Evolutionary conservation across 2,113 vertebrate genomes (phyloP).

Genomic region (Hypanus sabinus): DNA sequence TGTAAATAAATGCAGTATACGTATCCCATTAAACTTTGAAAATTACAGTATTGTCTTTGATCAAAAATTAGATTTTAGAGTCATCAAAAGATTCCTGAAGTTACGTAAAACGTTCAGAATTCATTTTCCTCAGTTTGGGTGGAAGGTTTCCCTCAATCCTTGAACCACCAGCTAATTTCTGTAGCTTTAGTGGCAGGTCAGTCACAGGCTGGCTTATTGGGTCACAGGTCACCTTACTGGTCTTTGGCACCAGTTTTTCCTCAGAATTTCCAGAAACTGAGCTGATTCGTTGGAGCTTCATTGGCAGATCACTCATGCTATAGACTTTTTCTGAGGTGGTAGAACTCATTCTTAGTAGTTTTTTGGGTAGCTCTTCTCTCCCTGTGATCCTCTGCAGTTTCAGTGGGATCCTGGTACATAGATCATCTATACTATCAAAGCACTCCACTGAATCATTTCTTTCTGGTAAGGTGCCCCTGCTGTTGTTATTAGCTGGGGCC

Average conservation of each 20-base stretch:
- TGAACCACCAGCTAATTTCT: slow-evolving; percentile 74
- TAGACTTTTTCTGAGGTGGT: slow-evolving; percentile 97
- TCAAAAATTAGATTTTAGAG: slow-evolving; percentile 52
- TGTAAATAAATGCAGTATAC: slow-evolving; percentile 41
- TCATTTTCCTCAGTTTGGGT: slow-evolving; percentile 96
- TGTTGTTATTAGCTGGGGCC: slow-evolving; percentile 87
- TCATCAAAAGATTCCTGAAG: slow-evolving; percentile 43
- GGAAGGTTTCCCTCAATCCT: slow-evolving; percentile 91
- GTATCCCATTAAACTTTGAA: slow-evolving; percentile 43
- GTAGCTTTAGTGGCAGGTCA: slow-evolving; percentile 93
- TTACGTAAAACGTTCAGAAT: slow-evolving; percentile 94
- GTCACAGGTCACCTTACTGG: slow-evolving; percentile 76
- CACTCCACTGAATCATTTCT: slow-evolving; percentile 87
- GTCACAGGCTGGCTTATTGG: slow-evolving; percentile 94
- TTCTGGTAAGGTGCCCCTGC: slow-evolving; percentile 58
- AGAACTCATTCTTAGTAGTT: slow-evolving; percentile 94
- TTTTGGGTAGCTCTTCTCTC: slow-evolving; percentile 87
- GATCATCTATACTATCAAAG: slow-evolving; percentile 83
- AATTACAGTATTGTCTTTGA: slow-evolving; percentile 47
- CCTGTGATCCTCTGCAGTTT: slow-evolving; percentile 97
- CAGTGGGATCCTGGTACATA: slow-evolving; percentile 77
- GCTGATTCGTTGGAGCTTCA: slow-evolving; percentile 97
- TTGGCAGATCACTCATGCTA: slow-evolving; percentile 89
- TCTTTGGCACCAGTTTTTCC: slow-evolving; percentile 78
- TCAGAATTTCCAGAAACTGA: slow-evolving; percentile 92